A percentile compares a stretch with the other conserved stretches of the same genome.
These are phyloP conservation scores for Cephalotes varians DNA, from an alignment of 2,888 invertebrate species.

Conservation along the genomic window DNA sequence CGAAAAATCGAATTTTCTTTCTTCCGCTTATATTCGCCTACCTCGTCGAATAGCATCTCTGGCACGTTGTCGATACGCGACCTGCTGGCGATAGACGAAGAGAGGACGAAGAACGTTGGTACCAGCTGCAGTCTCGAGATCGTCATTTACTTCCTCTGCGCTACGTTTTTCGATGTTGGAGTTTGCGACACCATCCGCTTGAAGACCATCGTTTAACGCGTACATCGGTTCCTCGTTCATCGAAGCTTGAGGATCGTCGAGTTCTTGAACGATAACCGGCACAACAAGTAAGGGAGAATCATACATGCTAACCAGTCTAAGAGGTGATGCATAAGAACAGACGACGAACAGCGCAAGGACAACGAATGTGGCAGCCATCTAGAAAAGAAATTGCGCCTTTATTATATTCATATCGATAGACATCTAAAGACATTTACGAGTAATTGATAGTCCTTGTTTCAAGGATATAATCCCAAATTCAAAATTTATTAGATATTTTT, in stretches of 20 bases:
- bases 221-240: slow-evolving; percentile 15
- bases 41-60: slow-evolving; percentile 75
- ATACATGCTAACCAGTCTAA: slow-evolving; percentile 9
- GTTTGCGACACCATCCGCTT: background rate
- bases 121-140: slow-evolving; percentile 83
- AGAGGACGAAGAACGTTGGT: slow-evolving; percentile 82
- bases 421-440: background rate
- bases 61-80: slow-evolving; percentile 82
- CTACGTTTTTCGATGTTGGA: slow-evolving; percentile 61
- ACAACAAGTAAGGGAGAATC: slow-evolving; percentile 6
- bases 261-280: slow-evolving; percentile 38
- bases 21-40: slow-evolving; percentile 43
- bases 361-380: slow-evolving; percentile 47
- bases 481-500: background rate
- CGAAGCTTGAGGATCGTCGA: background rate
- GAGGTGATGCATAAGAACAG: slow-evolving; percentile 59
- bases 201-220: background rate
- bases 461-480: background rate
- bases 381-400: slow-evolving; percentile 1
- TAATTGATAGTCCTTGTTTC: background rate
- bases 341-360: slow-evolving; percentile 7
- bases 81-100: slow-evolving; percentile 83
- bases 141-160: slow-evolving; percentile 54
- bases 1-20: background rate
- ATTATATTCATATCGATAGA: background rate